A percentile compares a stretch with the other conserved stretches of the same genome.
phyloP scores from a whole-genome alignment of 2,113 vertebrate genomes.

The Phylloscopus whistleri region DNA sequence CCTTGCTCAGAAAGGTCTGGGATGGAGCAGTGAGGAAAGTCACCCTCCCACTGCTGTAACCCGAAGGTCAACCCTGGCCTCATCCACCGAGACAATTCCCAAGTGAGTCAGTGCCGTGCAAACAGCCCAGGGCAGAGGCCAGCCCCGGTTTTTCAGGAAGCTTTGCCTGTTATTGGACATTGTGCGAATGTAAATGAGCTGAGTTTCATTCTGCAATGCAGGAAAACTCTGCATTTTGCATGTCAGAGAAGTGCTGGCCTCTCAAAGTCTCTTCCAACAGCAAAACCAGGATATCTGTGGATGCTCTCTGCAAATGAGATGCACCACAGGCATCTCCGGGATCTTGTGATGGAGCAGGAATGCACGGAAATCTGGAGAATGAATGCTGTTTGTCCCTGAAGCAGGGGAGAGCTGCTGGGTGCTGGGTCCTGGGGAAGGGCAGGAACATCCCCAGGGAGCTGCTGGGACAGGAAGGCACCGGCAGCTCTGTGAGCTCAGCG shows the following conservation, averaged over 20 bases:
- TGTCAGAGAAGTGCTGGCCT: background rate
- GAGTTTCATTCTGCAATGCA: background rate
- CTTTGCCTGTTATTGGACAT: background rate
- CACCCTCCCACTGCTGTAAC: background rate
- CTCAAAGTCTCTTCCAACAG: background rate
- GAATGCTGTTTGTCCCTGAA: background rate
- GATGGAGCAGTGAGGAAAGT: background rate
- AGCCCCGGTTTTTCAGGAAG: background rate
- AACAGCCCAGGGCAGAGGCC: background rate
- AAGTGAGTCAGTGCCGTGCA: background rate
- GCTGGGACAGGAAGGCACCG: background rate
- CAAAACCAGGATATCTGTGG: fast-evolving
- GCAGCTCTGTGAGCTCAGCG: background rate
- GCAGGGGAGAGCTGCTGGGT: background rate
- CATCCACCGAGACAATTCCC: background rate
- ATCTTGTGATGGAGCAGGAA: background rate
- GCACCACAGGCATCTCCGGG: background rate
- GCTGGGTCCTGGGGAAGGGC: background rate
- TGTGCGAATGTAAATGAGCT: background rate
- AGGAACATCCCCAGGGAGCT: background rate
- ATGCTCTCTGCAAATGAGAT: background rate
- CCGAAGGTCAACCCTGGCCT: background rate
- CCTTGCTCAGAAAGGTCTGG: background rate
- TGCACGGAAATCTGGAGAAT: fast-evolving
- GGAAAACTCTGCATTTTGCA: background rate